Percentiles rank a stretch among this genome's conserved stretches.
Evolutionary conservation across 2,113 vertebrate genomes (phyloP).

Genomic region (Rhombomys opimus): DNA sequence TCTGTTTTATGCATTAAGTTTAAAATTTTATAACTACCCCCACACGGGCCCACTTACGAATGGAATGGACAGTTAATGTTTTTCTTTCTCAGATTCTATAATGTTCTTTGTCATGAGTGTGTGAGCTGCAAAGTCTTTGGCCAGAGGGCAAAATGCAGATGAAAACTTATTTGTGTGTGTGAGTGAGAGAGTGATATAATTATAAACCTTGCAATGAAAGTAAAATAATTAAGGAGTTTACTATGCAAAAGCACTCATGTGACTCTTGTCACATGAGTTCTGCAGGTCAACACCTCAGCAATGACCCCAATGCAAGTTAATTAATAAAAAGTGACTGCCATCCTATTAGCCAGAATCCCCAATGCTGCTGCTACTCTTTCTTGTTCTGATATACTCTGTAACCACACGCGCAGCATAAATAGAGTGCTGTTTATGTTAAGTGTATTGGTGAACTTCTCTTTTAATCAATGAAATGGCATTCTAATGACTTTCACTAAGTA

Average conservation of each 20-base stretch:
- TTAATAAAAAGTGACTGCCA: constrained; percentile 73
- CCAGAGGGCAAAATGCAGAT: neutral
- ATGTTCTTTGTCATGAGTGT: neutral
- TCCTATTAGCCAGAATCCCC: constrained; percentile 71
- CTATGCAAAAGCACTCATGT: constrained; percentile 36
- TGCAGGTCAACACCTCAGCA: constrained; percentile 62
- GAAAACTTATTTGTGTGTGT: neutral
- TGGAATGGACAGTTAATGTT: neutral
- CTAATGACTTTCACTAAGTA: constrained; percentile 20
- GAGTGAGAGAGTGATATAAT: neutral
- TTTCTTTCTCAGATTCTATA: neutral
- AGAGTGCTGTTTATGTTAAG: neutral
- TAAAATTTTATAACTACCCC: neutral
- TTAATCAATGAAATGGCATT: constrained; percentile 63
- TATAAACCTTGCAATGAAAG: constrained; percentile 25
- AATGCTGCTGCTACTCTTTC: neutral
- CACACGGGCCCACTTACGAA: neutral
- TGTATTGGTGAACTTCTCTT: constrained; percentile 11
- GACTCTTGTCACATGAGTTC: constrained; percentile 68
- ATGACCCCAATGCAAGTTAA: constrained; percentile 70
- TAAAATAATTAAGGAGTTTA: constrained; percentile 56
- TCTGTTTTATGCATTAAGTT: neutral
- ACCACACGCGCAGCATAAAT: neutral
- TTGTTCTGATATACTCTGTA: constrained; percentile 66
- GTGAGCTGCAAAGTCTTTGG: neutral